Base-by-base conservation (phyloP, 2,797 vertebrate genomes). In the Carapus acus region DNA sequence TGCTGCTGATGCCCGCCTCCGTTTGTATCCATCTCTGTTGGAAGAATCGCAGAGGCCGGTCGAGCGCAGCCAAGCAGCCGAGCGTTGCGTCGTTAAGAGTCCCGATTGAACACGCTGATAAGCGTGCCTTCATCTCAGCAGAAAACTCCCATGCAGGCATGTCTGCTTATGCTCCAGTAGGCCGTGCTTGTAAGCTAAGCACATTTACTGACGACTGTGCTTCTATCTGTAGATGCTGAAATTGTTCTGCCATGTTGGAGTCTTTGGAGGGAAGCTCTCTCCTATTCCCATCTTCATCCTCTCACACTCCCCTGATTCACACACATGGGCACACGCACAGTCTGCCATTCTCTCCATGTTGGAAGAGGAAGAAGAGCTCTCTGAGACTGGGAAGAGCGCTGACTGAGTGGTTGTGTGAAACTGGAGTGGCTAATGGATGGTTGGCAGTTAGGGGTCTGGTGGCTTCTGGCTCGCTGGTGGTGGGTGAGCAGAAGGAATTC, bases 341-440 rank as follows among this genome's bases (percentile, higher is more conserved):
- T 29, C 64, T 71, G 43, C 47, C 62, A 43, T 58, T 51, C 46
- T 49, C 17, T 73, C n/a, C 29, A 50, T 66, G 49, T 65, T 11
- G 18, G 54, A 16, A 18, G 54, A 16, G 49, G 43, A 74, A 66
- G 58, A 72, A 43, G 50, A 66, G 46, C 61, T 49, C 48, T 53
- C 61, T 78, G 61, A 55, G 61, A 62, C 8, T 62, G 50, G 77
- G 70, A 61, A 71, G 67, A 55, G 44, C 48, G 41, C 61, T 50
- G 76, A 77, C 51, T 48, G 56, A 54, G 68, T 71, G 77, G 67
- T 70, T 73, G 67, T 36, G 27, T 76, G 81, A 80, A 82, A 81
- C 76, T 76, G 63, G 72, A 80, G 76, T 78, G 70, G 52, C 72
- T 79, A 80, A 79, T 81, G 66, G 68, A 72, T 74, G 62, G 46